These are phyloP conservation scores for Myotis daubentonii DNA, from an alignment of 2,797 vertebrate species.

Conservation along the genomic window DNA sequence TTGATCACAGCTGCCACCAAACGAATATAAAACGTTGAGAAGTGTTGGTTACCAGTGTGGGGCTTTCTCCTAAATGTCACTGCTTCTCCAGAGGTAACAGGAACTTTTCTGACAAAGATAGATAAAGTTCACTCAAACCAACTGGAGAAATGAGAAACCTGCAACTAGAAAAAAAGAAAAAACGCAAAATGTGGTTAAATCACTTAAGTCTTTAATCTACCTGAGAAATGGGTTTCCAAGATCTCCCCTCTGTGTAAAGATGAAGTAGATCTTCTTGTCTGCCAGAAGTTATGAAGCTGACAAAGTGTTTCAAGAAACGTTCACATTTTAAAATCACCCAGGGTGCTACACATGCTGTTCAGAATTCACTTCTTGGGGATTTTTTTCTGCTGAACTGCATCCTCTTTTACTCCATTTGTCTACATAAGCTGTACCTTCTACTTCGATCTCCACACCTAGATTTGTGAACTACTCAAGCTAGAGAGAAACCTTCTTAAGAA, in stretches of 20 bases:
- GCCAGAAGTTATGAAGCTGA: background rate
- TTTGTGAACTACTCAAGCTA: background rate
- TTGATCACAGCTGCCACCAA: conserved; percentile 72
- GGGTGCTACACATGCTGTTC: background rate
- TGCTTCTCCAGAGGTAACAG: conserved; percentile 40
- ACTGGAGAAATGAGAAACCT: conserved; percentile 22
- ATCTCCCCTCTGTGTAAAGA: background rate
- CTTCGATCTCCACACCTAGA: background rate
- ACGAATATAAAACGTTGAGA: conserved; percentile 62
- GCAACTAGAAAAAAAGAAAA: background rate
- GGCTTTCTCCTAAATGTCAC: conserved; percentile 49
- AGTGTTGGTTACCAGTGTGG: conserved; percentile 43
- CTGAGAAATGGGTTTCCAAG: conserved; percentile 17
- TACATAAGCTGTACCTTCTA: background rate
- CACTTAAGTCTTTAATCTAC: conserved; percentile 14
- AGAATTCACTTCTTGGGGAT: background rate
- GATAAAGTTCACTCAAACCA: conserved; percentile 29
- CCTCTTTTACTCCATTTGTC: background rate
- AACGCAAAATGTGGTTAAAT: background rate
- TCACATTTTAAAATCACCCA: background rate
- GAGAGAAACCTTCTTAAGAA: background rate
- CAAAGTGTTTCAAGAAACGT: background rate
- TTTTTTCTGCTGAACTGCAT: background rate
- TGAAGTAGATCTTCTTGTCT: background rate
- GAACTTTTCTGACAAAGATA: conserved; percentile 60